Evolutionary conservation across 2,888 invertebrate genomes (phyloP), one percentile per base, ranked within the genome.

Genomic region (Pachymerium ferrugineum): DNA sequence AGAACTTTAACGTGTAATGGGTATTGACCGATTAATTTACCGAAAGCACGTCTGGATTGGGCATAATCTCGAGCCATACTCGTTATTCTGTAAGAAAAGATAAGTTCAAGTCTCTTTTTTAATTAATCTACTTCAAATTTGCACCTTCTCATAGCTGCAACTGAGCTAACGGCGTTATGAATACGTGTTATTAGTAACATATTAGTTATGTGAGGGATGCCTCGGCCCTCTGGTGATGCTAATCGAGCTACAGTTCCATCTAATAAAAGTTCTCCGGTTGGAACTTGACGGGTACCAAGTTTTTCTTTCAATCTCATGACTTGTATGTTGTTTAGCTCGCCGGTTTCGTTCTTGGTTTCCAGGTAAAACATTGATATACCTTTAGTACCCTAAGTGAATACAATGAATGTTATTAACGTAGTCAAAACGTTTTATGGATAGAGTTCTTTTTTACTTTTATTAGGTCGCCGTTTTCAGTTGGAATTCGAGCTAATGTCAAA

Each of bases 221-320:
- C 87, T 33, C 84, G 78, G 1, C 86, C 86, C 73, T 81, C 80
- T 6, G 81, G 81, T 2, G 84, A 84, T 10, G 85, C 80, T 81
- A 84, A 77, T 19, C 16, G 25, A 5, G 85, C 85, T 4, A 78
- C 77, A 5, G 82, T 78, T 4, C 85, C 86, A 79, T 86, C 85
- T n/a, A 87, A 79, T 6, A 86, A 79, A 5, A 87, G 80, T 77
- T 87, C 86, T 4, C 86, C 86, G 0, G 87, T 87, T 3, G 87
- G 86, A 54, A 87, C 78, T 77, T 86, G 86, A 69, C 84, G 79
- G 1, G 86, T 87, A 19, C 87, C 86, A 67, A 87, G 80, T 79
- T 87, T 87, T 78, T 86, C 83, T 79, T 87, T 87, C 77, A 87
- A 79, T 74, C 83, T 81, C 73, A 85, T 80, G 72, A 86, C 81